Evolutionary conservation across 2,113 vertebrate species (phyloP), one percentile per base, ranked within the genome.

Genomic region (Catharus bicknelli): DNA sequence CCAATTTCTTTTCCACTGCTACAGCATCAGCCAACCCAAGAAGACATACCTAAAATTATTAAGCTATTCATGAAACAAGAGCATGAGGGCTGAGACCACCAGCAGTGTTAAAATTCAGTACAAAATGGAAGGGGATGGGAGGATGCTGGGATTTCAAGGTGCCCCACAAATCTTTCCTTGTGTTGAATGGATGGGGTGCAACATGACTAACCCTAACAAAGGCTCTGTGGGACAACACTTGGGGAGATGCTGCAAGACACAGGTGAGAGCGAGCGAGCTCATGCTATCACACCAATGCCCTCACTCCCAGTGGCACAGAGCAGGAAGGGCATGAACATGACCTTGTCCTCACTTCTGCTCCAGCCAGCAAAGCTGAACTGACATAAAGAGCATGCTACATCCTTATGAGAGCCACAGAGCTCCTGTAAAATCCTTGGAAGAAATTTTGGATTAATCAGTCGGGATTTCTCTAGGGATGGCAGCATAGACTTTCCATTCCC

Each of bases 351-450:
- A 7, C 50, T 86, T 84, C 70, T 90, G 83, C 74, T 86, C 58
- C 73, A 89, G 58, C 34, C 90, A 86, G 86, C 57, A 79, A 75
- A 92, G 77, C 45, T 72, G 53, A 75, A 69, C 64, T 68, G 80
- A 90, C 6, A 1, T 10, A 78, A 72, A 89, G 83, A 83, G 36
- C 51, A 4, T 25, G 15, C 32, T 36, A 8, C 67, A 38, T 62
- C 69, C 92, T 50, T 74, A 40, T 0, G 10, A 84, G 83, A 82
- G 74, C 62, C 67, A 50, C 20, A 3, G 66, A 95, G 58, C 58
- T 45, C 45, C 47, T 73, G 42, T 73, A 54, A 90, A 90, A 83
- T 47, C 50, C 63, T 40, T 69, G 76, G 42, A 57, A 80, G 47
- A 85, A 48, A 42, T 58, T 85, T 61, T 69, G 62, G 70, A 50